Base-by-base conservation (phyloP, 2,888 invertebrate genomes). In the Azorinus chamasolen region DNA sequence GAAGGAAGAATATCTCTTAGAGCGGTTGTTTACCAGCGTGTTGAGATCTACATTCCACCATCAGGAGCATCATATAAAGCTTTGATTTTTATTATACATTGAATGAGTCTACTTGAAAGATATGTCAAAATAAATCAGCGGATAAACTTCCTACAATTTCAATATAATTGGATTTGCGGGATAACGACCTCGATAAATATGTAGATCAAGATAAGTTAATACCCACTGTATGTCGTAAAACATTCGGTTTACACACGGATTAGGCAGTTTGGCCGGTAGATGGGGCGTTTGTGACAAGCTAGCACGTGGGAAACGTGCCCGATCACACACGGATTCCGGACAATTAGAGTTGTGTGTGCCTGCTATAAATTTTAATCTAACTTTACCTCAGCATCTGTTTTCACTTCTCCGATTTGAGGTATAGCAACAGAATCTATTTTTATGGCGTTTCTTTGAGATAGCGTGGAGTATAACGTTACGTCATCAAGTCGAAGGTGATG, bases 51-150 rank as follows among this genome's bases (percentile, higher is more conserved):
- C 32, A 32, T 32, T 32, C 32, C 32, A 6, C 10, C 32, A 4
- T 10, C 32, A 32, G 32, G 4, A 32, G 10, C 32, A 32, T 32
- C 32, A 32, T 32, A 32, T 32, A 32, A 32, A 32, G 32, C 32
- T 32, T 32, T 32, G 32, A 32, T 32, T 50, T 50, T 50, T 50
- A 50, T 50, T 50, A 24, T 22, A 12, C 50, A 50, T 50, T 24
- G 50, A 50, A n/a, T 50, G 50, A 12, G 50, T 24, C 18, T 20
- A 46, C 27, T 59, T 66, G 39, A 57, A 41, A 62, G 55, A 45
- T 61, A 57, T 51, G 70, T 70, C 70, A 63, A 37, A 59, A 62
- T 70, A 70, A 63, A 70, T 70, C 63, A 63, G 32, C 41, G 57
- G 50, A n/a, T 63, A 43, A 57, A 63, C 48, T 57, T 57, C 43